Base-by-base conservation (phyloP, 2,888 invertebrate genomes). In the Acronicta psi region DNA sequence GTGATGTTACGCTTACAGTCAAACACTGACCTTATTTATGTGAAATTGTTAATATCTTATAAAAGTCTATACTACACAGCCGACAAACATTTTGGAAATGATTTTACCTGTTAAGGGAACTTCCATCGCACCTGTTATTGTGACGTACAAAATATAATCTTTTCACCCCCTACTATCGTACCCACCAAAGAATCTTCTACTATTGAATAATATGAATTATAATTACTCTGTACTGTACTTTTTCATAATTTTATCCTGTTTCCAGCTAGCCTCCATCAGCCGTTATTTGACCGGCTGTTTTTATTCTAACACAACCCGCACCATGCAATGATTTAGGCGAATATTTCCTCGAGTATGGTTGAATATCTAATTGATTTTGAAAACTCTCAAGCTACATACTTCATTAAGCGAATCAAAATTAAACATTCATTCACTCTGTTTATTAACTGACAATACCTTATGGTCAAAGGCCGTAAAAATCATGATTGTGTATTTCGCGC, bases 1-100 rank as follows among this genome's bases (percentile, higher is more conserved):
- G 73, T 72, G 75, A 71, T 73, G 69, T 11, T 23, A 63, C 75
- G 69, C 76, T 72, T 53, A 59, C 16, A 41, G 40, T 51, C 68
- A 67, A 72, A 10, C 16, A 59, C 59, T 47, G 54, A 45, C 53
- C 40, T 40, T 43, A 52, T n/a, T 23, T 37, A 41, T 11, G 14
- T 47, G 52, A 52, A 38, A 38, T 47, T 52, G 44, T 59, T 47
- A 49, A 29, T 66, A 52, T 29, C 51, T 51, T 50, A 60, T 45
- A 43, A 29, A 41, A 61, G 43, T 63, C 59, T 67, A 64, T 68
- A 45, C 60, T 70, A 84, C 82, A 81, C 83, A 83, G 83, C 84
- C 83, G 65, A 70, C 59, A 69, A 49, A 75, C 54, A 60, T 75
- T 78, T 75, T 81, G 71, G 65, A 70, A 75, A 60, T 59, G 10